A percentile compares a stretch with the other conserved stretches of the same genome.
These are phyloP conservation scores for Stigmatopora nigra DNA, from an alignment of 2,113 vertebrate genomes.

Conservation along the genomic window DNA sequence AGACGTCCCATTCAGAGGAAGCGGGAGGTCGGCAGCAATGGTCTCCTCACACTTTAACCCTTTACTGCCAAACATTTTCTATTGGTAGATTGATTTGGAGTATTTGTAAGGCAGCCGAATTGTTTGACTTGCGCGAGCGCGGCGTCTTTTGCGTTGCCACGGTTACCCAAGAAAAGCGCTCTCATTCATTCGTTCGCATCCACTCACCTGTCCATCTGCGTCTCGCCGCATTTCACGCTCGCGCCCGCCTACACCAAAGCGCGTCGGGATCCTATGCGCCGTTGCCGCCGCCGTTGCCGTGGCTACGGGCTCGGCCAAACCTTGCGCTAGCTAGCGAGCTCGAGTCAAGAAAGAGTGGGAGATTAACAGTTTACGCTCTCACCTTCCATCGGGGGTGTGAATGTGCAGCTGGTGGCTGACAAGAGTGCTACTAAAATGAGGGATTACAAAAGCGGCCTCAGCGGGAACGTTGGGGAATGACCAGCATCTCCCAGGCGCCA, in stretches of 20 bases:
- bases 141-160: conserved; percentile 50
- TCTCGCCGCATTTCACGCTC: conserved; percentile 21
- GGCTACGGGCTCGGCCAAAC: conserved; percentile 29
- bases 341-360: conserved; percentile 20
- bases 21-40: no score
- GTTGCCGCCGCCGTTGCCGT: conserved; percentile 53
- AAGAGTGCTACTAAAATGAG: conserved; percentile 38
- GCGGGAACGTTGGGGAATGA: conserved; percentile 15
- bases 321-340: not conserved
- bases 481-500: no score
- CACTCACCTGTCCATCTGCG: conserved; percentile 33
- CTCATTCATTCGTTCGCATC: conserved; percentile 38
- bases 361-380: conserved; percentile 56
- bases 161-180: conserved; percentile 56
- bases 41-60: no score
- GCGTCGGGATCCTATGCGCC: conserved; percentile 48
- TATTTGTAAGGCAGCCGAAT: not conserved
- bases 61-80: no score
- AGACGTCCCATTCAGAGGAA: no score
- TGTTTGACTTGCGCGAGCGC: conserved; percentile 7
- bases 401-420: conserved; percentile 43
- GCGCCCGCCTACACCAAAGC: conserved; percentile 27
- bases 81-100: no score
- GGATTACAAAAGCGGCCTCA: conserved; percentile 16
- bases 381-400: conserved; percentile 45